Percentiles rank a stretch among this genome's conserved stretches.
These are phyloP conservation scores for Lamprotornis superbus DNA, from an alignment of 2,113 vertebrate species.

Conservation along the genomic window DNA sequence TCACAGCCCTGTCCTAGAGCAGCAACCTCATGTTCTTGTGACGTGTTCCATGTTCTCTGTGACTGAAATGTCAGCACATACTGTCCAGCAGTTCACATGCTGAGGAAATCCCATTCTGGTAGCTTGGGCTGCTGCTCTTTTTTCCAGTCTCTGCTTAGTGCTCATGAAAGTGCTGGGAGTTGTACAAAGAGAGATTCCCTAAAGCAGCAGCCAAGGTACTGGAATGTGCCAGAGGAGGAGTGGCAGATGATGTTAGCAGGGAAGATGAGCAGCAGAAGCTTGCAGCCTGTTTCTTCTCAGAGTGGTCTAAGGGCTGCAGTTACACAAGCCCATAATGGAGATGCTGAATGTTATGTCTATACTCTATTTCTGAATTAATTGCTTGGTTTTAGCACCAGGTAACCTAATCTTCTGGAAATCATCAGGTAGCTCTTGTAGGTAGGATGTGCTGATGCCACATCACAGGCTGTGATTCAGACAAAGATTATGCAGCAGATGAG, in stretches of 20 bases:
- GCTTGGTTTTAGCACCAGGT: neutral
- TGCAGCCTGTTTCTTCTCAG: neutral
- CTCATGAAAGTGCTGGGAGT: neutral
- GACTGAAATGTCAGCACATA: neutral
- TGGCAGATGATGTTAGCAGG: neutral
- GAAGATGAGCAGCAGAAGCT: neutral
- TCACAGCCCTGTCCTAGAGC: neutral
- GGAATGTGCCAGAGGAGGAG: neutral
- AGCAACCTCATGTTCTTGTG: neutral
- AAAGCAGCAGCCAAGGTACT: neutral
- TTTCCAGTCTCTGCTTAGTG: neutral
- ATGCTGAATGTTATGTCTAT: neutral
- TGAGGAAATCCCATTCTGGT: neutral
- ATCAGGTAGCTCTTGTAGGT: neutral
- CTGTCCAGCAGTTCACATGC: neutral
- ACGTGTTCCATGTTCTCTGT: rapidly evolving
- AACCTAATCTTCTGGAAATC: neutral
- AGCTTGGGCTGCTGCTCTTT: neutral
- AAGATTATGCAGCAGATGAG: neutral
- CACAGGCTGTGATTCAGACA: neutral
- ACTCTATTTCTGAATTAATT: neutral
- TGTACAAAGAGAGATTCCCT: neutral
- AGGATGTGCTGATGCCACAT: neutral
- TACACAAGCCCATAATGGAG: neutral
- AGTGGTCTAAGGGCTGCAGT: neutral